These are phyloP conservation scores for Sinocyclocheilus rhinocerous DNA, from an alignment of 2,113 vertebrate genomes.

Conservation along the genomic window DNA sequence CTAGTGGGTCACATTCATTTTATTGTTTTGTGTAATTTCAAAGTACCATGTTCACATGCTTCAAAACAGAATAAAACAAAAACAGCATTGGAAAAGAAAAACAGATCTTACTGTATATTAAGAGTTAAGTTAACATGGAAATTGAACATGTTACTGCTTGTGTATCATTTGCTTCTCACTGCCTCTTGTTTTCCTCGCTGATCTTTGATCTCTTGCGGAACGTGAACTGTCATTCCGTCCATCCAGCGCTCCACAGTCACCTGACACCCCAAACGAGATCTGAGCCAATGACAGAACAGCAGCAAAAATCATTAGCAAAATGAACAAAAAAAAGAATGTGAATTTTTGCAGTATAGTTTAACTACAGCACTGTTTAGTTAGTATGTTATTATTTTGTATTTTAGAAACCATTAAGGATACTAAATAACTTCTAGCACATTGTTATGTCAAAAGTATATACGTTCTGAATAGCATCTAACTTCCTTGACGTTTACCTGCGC, in stretches of 20 bases:
- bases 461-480: background rate
- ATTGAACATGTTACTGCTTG: background rate
- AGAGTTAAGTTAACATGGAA: background rate
- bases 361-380: background rate
- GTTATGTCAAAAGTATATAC: background rate
- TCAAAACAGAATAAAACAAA: background rate
- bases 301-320: background rate
- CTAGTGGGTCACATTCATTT: background rate
- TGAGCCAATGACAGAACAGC: slow-evolving; percentile 59
- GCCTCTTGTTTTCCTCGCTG: slow-evolving; percentile 63
- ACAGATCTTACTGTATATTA: background rate
- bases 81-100: background rate
- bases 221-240: slow-evolving; percentile 73
- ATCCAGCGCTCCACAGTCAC: slow-evolving; percentile 73
- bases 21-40: background rate
- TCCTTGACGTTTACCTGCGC: background rate
- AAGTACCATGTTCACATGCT: background rate
- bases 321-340: background rate
- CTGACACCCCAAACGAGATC: slow-evolving; percentile 80
- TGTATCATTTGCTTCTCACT: slow-evolving; percentile 58
- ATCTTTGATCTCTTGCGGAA: slow-evolving; percentile 69
- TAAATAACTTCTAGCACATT: background rate
- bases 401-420: background rate
- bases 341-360: background rate
- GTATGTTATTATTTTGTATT: background rate